A percentile compares a stretch with the other conserved stretches of the same genome.
These are phyloP conservation scores for Cheilosia vulpina DNA, from an alignment of 2,888 invertebrate genomes.

Conservation along the genomic window DNA sequence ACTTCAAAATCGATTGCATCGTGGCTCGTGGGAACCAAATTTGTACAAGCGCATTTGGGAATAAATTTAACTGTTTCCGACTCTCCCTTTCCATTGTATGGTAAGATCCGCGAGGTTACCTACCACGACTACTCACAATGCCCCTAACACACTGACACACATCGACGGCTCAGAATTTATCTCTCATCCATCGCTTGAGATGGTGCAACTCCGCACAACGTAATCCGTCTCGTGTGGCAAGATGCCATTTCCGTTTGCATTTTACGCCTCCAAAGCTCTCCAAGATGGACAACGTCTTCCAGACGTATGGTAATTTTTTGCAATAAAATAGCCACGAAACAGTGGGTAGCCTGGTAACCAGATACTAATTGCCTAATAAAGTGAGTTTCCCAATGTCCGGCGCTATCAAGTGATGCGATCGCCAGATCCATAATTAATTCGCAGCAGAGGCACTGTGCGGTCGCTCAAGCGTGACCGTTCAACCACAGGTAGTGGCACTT, in stretches of 20 bases:
- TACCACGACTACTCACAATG: not conserved
- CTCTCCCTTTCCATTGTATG: not conserved
- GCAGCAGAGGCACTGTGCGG: conserved; percentile 28
- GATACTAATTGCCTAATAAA: conserved; percentile 73
- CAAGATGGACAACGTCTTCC: conserved; percentile 35
- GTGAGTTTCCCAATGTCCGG: conserved; percentile 72
- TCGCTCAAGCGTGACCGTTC: conserved; percentile 51
- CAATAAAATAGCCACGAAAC: conserved; percentile 25
- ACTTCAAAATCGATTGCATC: not conserved
- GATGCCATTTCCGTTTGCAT: conserved; percentile 57
- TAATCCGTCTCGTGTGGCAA: conserved; percentile 39
- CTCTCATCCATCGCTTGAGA: not conserved
- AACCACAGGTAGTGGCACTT: conserved; percentile 41
- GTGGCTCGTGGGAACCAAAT: not conserved
- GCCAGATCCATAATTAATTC: conserved; percentile 69
- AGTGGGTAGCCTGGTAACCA: conserved; percentile 42
- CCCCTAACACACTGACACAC: not conserved
- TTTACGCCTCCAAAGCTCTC: conserved; percentile 25
- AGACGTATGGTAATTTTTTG: conserved; percentile 34
- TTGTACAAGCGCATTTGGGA: not conserved
- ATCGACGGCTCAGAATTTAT: not conserved
- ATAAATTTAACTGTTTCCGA: not conserved
- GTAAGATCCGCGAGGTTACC: not conserved
- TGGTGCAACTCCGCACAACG: conserved; percentile 8
- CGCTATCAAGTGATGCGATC: conserved; percentile 54